Evolutionary conservation across 2,113 vertebrate species (phyloP).

Genomic region (Alexandromys fortis): DNA sequence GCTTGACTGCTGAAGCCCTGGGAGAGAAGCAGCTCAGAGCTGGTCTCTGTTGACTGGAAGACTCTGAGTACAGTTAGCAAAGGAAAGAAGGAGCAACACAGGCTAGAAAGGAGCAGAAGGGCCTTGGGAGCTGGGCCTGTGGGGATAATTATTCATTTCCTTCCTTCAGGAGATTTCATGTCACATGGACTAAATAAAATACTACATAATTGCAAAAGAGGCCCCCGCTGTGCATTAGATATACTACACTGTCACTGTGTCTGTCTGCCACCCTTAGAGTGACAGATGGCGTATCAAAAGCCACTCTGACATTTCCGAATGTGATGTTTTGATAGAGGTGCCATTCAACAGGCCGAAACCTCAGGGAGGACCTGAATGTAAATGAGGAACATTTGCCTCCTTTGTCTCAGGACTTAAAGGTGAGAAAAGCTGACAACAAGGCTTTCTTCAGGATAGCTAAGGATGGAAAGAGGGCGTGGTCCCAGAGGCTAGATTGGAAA

Average conservation of each 20-base stretch:
- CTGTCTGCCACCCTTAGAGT: constrained; percentile 78
- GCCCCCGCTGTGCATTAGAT: constrained; percentile 46
- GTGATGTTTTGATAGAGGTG: constrained; percentile 84
- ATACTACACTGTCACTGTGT: constrained; percentile 19
- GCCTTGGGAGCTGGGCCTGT: not conserved
- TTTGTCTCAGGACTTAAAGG: constrained; percentile 65
- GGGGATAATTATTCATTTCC: not conserved
- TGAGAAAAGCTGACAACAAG: constrained; percentile 44
- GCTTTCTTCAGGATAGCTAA: not conserved
- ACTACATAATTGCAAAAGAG: constrained; percentile 63
- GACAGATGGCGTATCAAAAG: constrained; percentile 84
- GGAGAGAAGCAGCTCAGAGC: not conserved
- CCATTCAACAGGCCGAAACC: constrained; percentile 71
- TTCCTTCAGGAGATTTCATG: constrained; percentile 73
- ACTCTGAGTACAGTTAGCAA: not conserved
- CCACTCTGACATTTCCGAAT: constrained; percentile 83
- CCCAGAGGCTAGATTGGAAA: not conserved
- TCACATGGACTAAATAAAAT: constrained; percentile 76
- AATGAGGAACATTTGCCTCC: constrained; percentile 61
- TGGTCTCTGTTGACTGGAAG: not conserved
- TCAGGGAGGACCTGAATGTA: constrained; percentile 65
- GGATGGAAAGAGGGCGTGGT: not conserved
- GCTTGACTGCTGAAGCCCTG: not conserved
- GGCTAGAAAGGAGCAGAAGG: not conserved
- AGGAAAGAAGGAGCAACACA: not conserved